A percentile compares a stretch with the other conserved stretches of the same genome.
phyloP scores from a whole-genome alignment of 2,797 vertebrate species.

The Aselliscus stoliczkanus region DNA sequence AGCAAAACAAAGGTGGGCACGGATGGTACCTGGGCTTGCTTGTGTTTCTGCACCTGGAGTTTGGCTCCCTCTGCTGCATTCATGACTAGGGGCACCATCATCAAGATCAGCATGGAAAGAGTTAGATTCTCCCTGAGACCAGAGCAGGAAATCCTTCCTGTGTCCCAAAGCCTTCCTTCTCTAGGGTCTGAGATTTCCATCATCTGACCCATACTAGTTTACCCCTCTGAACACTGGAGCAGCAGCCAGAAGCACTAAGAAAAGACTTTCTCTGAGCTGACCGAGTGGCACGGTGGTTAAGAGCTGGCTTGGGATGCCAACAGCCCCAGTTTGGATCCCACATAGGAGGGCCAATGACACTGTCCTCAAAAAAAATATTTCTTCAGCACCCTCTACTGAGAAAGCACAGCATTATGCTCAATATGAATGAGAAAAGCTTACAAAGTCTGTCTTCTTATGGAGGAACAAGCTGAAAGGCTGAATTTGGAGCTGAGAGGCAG shows the following conservation, averaged over 20 bases:
- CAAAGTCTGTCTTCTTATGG: rapidly evolving
- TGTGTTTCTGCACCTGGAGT: neutral
- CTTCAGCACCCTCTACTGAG: neutral
- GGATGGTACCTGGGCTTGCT: neutral
- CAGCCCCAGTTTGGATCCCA: too few species aligned
- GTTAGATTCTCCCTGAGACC: neutral
- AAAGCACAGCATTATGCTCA: neutral
- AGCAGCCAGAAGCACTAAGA: neutral
- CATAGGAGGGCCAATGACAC: too few species aligned
- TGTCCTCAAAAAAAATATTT: too few species aligned
- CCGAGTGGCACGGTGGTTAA: too few species aligned
- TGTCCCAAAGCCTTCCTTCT: neutral
- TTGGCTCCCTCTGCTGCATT: neutral
- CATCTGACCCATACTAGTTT: neutral
- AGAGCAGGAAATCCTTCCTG: neutral
- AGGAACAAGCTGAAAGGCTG: neutral
- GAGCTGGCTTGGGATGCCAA: too few species aligned
- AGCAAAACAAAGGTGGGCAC: neutral
- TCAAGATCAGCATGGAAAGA: neutral
- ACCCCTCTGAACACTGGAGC: neutral
- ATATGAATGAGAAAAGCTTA: neutral
- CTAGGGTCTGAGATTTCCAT: neutral
- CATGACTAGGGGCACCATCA: neutral
- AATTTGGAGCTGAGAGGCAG: neutral
- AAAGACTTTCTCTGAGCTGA: neutral